These are phyloP conservation scores for Oscheius sp. DNA, from an alignment of 2,888 invertebrate genomes.

Conservation along the genomic window DNA sequence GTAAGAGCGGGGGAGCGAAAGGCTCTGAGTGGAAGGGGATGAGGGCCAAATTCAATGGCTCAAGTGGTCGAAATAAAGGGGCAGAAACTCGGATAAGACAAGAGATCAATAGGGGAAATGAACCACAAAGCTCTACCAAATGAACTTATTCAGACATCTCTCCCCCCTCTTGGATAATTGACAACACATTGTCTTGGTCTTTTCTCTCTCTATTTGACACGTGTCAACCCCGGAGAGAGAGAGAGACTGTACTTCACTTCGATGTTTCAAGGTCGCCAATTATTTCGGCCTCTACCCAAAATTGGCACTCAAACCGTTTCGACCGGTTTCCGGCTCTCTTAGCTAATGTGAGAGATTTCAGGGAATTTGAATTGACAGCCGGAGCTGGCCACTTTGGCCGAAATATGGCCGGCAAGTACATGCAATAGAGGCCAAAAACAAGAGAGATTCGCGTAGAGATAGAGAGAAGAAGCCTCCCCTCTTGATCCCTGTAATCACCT, in stretches of 20 bases:
- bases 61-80: constrained; percentile 25
- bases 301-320: background rate
- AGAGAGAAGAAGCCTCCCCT: background rate
- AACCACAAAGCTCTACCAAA: constrained; percentile 18
- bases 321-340: background rate
- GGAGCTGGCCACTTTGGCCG: constrained; percentile 26
- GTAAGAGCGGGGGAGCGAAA: background rate
- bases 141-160: constrained; percentile 19
- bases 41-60: constrained; percentile 22
- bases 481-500: constrained; percentile 4
- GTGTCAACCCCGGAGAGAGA: background rate
- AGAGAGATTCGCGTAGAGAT: constrained; percentile 16
- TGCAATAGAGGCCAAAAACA: constrained; percentile 11
- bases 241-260: background rate
- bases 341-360: constrained; percentile 8
- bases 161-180: background rate
- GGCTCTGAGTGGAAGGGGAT: constrained; percentile 15
- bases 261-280: constrained; percentile 19
- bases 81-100: constrained; percentile 24
- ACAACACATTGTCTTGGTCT: constrained; percentile 7
- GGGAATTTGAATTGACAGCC: constrained; percentile 28
- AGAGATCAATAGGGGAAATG: constrained; percentile 26
- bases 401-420: constrained; percentile 26
- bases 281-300: constrained; percentile 5
- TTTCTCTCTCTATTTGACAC: background rate